Evolutionary conservation across 2,797 vertebrate genomes (phyloP).

Genomic region (Peromyscus melanophrys): DNA sequence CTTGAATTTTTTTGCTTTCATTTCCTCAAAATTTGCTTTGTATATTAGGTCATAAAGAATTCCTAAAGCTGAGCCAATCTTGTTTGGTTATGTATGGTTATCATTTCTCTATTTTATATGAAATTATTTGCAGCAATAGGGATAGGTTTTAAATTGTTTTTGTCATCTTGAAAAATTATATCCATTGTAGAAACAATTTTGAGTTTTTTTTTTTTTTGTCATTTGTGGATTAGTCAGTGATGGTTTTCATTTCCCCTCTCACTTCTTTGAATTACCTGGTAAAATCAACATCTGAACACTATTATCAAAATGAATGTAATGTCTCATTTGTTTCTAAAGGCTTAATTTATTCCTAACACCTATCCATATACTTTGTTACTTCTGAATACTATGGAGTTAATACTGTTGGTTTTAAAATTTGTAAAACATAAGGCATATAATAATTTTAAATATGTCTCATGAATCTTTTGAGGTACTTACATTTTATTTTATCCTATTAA

Average conservation of each 20-base stretch:
- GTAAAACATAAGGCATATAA: not conserved
- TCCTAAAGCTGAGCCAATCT: constrained; percentile 59
- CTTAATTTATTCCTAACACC: constrained; percentile 34
- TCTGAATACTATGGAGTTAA: constrained; percentile 16
- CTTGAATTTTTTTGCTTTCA: constrained; percentile 45
- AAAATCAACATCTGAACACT: constrained; percentile 69
- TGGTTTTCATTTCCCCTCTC: not conserved
- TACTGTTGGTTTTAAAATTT: constrained; percentile 47
- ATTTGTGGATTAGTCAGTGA: constrained; percentile 36
- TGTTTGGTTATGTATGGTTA: constrained; percentile 68
- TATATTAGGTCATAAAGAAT: constrained; percentile 76
- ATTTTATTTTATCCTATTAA: not conserved
- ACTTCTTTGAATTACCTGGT: not conserved
- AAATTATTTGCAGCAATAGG: constrained; percentile 67
- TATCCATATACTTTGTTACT: not conserved
- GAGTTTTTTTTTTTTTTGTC: constrained; percentile 50
- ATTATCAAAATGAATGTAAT: constrained; percentile 61
- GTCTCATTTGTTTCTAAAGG: constrained; percentile 65
- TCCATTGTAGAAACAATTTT: constrained; percentile 74
- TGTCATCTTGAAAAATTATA: constrained; percentile 69
- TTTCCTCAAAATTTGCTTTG: constrained; percentile 73
- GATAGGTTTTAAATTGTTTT: constrained; percentile 80
- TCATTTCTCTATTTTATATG: constrained; percentile 71
- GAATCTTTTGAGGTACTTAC: not conserved
- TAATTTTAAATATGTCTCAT: constrained; percentile 26